Evolutionary conservation across 2,888 invertebrate genomes (phyloP).

Genomic region (Drosophila greeni): DNA sequence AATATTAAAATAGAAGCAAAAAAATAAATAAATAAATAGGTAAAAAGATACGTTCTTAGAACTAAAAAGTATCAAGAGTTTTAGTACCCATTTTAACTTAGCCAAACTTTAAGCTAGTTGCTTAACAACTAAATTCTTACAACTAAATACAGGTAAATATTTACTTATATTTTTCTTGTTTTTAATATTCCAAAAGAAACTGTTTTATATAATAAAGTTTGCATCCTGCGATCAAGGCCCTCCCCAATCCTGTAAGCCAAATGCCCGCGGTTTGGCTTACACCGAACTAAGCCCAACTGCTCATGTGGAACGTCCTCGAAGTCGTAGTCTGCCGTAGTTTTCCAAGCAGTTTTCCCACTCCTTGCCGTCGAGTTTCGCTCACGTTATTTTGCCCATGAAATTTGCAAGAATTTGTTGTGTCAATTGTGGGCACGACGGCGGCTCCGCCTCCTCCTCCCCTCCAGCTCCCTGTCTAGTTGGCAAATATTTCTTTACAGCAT

Average conservation of each 20-base stretch:
- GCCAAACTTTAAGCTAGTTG: too few relatives aligned
- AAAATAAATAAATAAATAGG: neutral
- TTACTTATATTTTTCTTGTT: neutral
- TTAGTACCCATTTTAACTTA: too few relatives aligned
- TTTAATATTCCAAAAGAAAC: neutral
- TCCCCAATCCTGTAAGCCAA: neutral
- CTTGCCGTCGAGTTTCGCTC: slow-evolving; percentile 27
- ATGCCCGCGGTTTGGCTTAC: slow-evolving; percentile 13
- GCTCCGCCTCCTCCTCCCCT: neutral
- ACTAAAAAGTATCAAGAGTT: neutral
- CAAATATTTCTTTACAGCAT: slow-evolving; percentile 54
- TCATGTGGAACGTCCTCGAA: slow-evolving; percentile 53
- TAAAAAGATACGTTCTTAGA: neutral
- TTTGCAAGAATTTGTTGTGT: slow-evolving; percentile 58
- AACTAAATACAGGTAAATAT: neutral
- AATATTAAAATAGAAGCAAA: neutral
- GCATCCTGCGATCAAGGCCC: neutral
- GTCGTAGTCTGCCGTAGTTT: slow-evolving; percentile 25
- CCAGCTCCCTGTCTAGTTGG: slow-evolving; percentile 14
- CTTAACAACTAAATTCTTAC: neutral
- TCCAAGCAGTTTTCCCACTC: slow-evolving; percentile 15
- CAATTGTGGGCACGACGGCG: slow-evolving; percentile 50
- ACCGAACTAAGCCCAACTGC: slow-evolving; percentile 29
- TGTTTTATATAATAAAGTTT: neutral
- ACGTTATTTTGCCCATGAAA: slow-evolving; percentile 47